Conservation (phyloP, 1,140 invertebrate genomes). For the Drosophila tristis region DNA sequence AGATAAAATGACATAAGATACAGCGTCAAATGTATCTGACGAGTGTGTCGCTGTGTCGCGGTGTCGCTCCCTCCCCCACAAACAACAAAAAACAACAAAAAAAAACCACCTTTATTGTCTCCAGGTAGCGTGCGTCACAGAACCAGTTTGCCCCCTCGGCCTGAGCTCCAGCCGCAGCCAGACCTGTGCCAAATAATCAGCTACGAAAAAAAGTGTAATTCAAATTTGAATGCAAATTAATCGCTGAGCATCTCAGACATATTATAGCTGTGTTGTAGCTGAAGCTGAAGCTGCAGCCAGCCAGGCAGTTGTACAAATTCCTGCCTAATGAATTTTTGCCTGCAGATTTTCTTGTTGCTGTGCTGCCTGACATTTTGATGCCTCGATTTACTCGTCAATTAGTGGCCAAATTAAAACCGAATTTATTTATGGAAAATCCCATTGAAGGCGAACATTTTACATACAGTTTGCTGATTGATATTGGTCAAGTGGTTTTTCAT, state of each 20-base stretch:
- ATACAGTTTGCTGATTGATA: constrained; percentile 35
- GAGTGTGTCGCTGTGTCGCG: constrained; percentile 20
- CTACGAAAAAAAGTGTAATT: too few species aligned
- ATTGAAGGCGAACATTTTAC: constrained; percentile 22
- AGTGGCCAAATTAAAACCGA: constrained; percentile 5
- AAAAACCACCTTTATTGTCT: constrained; percentile 59
- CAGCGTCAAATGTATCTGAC: constrained; percentile 66
- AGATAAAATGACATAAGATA: constrained; percentile 67
- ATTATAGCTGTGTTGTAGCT: too few species aligned
- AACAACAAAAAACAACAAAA: constrained; percentile 8
- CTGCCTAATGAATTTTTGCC: too few species aligned
- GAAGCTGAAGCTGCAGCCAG: background rate
- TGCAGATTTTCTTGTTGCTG: background rate
- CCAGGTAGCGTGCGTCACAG: constrained; percentile 47
- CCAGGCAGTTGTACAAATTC: too few species aligned
- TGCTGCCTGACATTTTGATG: constrained; percentile 16
- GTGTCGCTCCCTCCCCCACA: constrained; percentile 14
- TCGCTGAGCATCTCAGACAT: constrained; percentile 15
- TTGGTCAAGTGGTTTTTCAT: constrained; percentile 52
- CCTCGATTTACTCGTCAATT: constrained; percentile 42
- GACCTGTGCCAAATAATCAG: too few species aligned
- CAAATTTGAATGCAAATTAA: too few species aligned
- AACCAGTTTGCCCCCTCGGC: constrained; percentile 31
- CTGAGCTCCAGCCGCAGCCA: background rate
- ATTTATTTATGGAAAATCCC: constrained; percentile 5